Conservation (phyloP, 2,797 vertebrate species). For the Rhinella marina region DNA sequence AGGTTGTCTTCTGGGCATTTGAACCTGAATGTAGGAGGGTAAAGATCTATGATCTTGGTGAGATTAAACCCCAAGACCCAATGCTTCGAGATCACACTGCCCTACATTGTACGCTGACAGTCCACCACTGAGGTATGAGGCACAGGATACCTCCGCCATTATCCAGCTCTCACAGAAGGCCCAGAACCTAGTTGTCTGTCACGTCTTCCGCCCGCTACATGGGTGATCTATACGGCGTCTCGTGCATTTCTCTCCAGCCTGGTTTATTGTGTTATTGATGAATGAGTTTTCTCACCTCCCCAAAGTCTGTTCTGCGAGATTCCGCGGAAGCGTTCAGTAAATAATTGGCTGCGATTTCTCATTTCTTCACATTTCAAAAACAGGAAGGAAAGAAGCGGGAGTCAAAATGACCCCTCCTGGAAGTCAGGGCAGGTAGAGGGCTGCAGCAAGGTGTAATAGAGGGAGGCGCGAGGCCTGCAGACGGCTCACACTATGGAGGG, state of each 20-base stretch:
- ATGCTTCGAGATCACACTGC: too few species aligned
- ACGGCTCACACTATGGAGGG: neutral
- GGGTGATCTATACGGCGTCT: neutral
- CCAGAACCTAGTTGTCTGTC: too few species aligned
- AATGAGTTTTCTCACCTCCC: neutral
- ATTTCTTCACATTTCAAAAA: neutral
- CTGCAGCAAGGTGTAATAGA: neutral
- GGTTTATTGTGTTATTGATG: constrained; percentile 1
- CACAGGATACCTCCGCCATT: neutral
- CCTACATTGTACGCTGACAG: too few species aligned
- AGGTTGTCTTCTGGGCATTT: too few species aligned
- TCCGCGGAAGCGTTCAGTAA: neutral
- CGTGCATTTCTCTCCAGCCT: neutral
- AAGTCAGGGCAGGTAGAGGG: neutral
- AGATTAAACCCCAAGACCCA: too few species aligned
- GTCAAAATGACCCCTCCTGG: too few species aligned
- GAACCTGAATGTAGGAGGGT: too few species aligned
- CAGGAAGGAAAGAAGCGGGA: neutral
- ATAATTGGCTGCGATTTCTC: neutral
- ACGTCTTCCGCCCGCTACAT: neutral
- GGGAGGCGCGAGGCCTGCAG: neutral
- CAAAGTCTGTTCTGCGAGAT: constrained; percentile 3
- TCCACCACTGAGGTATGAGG: neutral
- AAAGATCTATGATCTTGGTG: too few species aligned
- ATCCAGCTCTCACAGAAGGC: neutral